Evolutionary conservation across 2,113 vertebrate species (phyloP).

Genomic region (Menidia beryllina): DNA sequence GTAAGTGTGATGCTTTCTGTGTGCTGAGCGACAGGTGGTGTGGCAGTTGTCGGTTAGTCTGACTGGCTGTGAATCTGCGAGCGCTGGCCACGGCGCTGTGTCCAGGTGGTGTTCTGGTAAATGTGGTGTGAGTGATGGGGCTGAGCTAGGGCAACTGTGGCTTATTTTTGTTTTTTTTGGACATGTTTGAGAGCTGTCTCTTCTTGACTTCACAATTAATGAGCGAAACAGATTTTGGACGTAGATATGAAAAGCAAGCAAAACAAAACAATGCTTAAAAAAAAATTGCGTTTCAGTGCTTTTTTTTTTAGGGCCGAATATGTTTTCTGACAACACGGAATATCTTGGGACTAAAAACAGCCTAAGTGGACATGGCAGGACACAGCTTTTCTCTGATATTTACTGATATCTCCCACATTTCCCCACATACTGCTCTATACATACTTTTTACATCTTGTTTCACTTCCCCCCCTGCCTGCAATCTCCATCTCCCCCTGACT

Average conservation of each 20-base stretch:
- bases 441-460: slow-evolving; percentile 24
- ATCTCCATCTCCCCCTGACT: slow-evolving; percentile 19
- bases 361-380: too few relatives aligned
- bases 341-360: slow-evolving; percentile 7
- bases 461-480: slow-evolving; percentile 16
- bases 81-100: slow-evolving; percentile 35
- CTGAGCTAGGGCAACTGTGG: slow-evolving; percentile 35
- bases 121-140: slow-evolving; percentile 55
- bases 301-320: slow-evolving; percentile 2
- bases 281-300: not conserved
- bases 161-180: slow-evolving; percentile 65
- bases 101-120: slow-evolving; percentile 72
- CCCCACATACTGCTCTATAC: not conserved
- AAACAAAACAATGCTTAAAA: too few relatives aligned
- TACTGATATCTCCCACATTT: slow-evolving; percentile 1
- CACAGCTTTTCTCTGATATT: too few relatives aligned
- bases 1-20: slow-evolving; percentile 38
- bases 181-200: slow-evolving; percentile 57
- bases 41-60: slow-evolving; percentile 38
- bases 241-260: slow-evolving; percentile 19
- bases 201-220: slow-evolving; percentile 28
- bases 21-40: slow-evolving; percentile 67
- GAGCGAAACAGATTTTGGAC: slow-evolving; percentile 42
- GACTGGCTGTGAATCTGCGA: slow-evolving; percentile 55
- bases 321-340: not conserved